These are phyloP conservation scores for Isichthys henryi DNA, from an alignment of 2,113 vertebrate species.

Conservation along the genomic window DNA sequence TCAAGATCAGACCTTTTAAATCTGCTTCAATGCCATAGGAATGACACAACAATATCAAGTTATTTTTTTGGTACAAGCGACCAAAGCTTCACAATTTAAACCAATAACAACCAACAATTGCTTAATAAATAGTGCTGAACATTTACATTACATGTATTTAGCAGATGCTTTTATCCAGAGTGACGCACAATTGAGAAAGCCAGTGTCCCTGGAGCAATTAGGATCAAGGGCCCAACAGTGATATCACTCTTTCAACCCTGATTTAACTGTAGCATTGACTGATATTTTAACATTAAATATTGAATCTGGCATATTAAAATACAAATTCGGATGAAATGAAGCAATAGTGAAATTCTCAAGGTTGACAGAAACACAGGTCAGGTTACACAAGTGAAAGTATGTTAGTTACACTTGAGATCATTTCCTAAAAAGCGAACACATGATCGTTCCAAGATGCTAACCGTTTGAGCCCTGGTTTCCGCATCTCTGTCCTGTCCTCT, in stretches of 20 bases:
- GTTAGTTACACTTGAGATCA: not conserved
- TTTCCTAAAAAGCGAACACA: not conserved
- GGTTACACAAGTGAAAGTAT: not conserved
- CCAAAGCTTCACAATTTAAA: not conserved
- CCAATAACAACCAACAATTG: not conserved
- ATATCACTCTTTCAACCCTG: not conserved
- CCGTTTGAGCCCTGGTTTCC: not conserved
- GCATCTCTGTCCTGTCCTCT: slow-evolving; percentile 7
- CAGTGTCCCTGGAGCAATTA: not conserved
- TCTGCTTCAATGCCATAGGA: not conserved
- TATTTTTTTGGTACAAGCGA: not conserved
- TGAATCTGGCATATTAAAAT: not conserved
- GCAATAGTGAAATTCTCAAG: not conserved
- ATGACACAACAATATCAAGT: not conserved
- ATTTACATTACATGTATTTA: not conserved
- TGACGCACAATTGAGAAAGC: not conserved
- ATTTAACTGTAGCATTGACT: not conserved
- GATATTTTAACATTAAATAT: not conserved
- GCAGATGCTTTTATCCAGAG: not conserved
- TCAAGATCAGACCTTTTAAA: not conserved
- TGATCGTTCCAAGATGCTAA: not conserved
- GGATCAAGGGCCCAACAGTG: not conserved
- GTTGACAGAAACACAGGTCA: not conserved
- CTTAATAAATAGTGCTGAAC: not conserved
- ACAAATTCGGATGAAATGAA: not conserved